Conservation (phyloP, 2,797 vertebrate genomes). For the Coluber constrictor region DNA sequence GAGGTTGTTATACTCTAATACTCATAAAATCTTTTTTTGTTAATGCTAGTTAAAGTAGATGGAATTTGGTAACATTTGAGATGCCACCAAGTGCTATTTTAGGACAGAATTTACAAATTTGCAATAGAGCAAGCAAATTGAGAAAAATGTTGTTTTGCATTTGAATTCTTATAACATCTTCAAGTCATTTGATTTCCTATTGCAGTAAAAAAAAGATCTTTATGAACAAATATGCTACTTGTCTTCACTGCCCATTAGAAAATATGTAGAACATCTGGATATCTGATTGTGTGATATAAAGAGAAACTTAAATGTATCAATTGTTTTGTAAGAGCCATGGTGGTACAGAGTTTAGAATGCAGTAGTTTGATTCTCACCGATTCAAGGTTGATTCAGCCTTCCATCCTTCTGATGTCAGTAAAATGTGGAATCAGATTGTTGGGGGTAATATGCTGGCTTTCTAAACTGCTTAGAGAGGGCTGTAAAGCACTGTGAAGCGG, state of each 20-base stretch:
- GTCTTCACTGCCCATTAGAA: neutral
- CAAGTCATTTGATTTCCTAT: neutral
- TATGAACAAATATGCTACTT: neutral
- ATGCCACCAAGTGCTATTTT: neutral
- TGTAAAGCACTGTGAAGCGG: neutral
- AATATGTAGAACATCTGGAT: neutral
- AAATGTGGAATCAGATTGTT: neutral
- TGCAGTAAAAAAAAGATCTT: neutral
- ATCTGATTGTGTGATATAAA: neutral
- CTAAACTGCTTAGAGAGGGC: neutral
- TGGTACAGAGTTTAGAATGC: neutral
- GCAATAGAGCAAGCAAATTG: neutral
- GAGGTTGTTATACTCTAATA: neutral
- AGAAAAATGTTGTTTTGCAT: neutral
- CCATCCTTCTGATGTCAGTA: neutral
- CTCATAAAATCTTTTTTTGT: neutral
- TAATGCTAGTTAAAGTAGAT: neutral
- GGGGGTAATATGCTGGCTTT: neutral
- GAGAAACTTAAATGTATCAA: neutral
- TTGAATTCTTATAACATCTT: neutral
- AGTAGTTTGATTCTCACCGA: neutral
- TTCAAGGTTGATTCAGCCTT: neutral
- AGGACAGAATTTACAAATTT: neutral
- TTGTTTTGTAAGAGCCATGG: neutral
- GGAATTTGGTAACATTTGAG: neutral